Conservation (phyloP, 1,140 invertebrate species). For the Wiebesia pumilae region DNA sequence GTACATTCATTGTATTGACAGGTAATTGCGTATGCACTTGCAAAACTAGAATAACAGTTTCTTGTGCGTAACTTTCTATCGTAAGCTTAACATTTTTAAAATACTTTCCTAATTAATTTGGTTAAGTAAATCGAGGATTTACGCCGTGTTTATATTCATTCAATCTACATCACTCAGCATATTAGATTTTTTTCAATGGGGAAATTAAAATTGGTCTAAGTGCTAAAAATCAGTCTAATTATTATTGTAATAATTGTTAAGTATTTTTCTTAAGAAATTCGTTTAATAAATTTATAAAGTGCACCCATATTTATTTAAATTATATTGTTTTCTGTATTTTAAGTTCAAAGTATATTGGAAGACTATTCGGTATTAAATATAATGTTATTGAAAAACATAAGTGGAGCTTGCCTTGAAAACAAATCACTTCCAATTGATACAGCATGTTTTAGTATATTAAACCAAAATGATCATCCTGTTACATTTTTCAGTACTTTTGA, state of each 20-base stretch:
- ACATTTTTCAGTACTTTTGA: constrained; percentile 67
- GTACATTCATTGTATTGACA: background rate
- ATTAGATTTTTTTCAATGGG: background rate
- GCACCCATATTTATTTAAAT: background rate
- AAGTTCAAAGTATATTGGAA: background rate
- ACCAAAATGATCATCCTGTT: constrained; percentile 62
- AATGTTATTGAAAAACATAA: constrained; percentile 57
- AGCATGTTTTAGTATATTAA: constrained; percentile 74
- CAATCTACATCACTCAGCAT: background rate
- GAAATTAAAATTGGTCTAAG: background rate
- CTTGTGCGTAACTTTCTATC: background rate
- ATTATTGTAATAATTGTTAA: background rate
- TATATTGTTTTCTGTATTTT: background rate
- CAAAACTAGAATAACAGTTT: background rate
- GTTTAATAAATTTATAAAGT: background rate
- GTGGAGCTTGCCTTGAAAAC: constrained; percentile 56
- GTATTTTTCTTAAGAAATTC: background rate
- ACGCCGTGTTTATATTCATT: background rate
- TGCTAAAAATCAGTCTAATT: background rate
- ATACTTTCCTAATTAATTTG: background rate
- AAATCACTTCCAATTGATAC: constrained; percentile 70
- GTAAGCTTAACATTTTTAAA: background rate
- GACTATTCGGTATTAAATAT: constrained; percentile 4
- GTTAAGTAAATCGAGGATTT: background rate
- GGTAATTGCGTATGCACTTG: background rate